Evolutionary conservation across 1,140 invertebrate genomes (phyloP).

Genomic region (Tribolium castaneum): DNA sequence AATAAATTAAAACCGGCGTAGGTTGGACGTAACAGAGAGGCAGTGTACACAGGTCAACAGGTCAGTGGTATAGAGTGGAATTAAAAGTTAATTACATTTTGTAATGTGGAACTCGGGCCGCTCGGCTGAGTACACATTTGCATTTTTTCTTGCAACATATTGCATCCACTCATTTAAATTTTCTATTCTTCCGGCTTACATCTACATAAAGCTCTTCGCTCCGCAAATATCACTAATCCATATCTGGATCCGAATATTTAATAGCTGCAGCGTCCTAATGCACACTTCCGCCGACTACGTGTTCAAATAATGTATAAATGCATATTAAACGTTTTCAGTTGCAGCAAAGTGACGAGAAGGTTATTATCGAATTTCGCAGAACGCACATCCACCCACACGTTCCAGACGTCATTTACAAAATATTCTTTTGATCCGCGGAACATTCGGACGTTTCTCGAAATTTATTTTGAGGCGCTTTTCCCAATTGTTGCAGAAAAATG

Average conservation of each 20-base stretch:
- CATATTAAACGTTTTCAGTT: background rate
- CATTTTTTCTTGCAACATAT: constrained; percentile 1
- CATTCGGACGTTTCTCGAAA: background rate
- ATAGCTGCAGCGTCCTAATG: background rate
- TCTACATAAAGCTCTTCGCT: background rate
- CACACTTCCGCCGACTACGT: background rate
- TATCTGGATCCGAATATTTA: no score
- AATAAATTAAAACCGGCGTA: constrained; percentile 10
- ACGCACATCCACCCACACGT: background rate
- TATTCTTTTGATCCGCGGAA: constrained; percentile 22
- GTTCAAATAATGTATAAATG: background rate
- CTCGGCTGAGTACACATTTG: background rate
- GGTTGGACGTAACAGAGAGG: background rate
- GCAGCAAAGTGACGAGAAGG: background rate
- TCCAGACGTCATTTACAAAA: constrained; percentile 1
- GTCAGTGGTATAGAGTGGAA: background rate
- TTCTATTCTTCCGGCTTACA: background rate
- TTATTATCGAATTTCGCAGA: background rate
- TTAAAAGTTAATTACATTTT: constrained; percentile 34
- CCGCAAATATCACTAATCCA: background rate
- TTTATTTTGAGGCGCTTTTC: background rate
- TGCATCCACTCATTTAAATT: background rate
- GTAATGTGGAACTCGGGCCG: background rate
- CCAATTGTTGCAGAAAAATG: no score
- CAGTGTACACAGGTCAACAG: constrained; percentile 7